Evolutionary conservation across 2,113 vertebrate species (phyloP).

Genomic region (Bambusicola thoracicus): DNA sequence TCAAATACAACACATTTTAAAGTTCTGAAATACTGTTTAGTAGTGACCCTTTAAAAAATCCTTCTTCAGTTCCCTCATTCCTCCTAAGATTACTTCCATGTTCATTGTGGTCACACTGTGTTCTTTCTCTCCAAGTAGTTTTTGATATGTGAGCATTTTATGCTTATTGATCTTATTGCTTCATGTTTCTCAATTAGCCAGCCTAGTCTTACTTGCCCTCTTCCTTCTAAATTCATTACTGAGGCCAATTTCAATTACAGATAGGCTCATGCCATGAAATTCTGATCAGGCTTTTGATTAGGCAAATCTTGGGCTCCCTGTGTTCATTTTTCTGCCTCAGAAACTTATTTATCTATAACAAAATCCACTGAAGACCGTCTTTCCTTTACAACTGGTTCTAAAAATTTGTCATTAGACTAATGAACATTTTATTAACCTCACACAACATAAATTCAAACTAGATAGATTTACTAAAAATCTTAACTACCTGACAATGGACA

Average conservation of each 20-base stretch:
- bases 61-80: neutral
- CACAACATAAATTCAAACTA: neutral
- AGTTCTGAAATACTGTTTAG: neutral
- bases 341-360: neutral
- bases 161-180: neutral
- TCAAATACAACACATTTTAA: neutral
- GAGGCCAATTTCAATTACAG: neutral
- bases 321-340: neutral
- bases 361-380: neutral
- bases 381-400: neutral
- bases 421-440: neutral
- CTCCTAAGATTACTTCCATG: neutral
- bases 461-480: neutral
- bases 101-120: neutral
- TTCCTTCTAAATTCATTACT: neutral
- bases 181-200: neutral
- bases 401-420: neutral
- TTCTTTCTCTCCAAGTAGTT: neutral
- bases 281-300: neutral
- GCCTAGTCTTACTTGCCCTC: neutral
- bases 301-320: neutral
- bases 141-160: neutral
- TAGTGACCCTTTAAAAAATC: neutral
- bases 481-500: neutral
- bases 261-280: neutral